A percentile compares a stretch with the other conserved stretches of the same genome.
phyloP scores from a whole-genome alignment of 2,797 vertebrate species.

The Thaleichthys pacificus region DNA sequence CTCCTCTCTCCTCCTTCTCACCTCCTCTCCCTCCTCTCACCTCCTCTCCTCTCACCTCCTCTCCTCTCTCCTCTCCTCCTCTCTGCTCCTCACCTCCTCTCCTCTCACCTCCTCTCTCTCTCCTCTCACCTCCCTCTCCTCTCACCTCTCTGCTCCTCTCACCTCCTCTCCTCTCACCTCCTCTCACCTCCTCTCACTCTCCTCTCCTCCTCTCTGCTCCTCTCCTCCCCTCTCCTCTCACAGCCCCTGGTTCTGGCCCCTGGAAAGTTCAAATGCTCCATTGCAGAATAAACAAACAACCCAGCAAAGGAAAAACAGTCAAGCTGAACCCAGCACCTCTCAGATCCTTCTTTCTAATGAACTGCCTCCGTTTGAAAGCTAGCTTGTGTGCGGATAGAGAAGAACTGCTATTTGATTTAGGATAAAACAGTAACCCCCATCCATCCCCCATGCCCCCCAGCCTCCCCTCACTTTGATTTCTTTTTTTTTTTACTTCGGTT shows the following conservation, averaged over 20 bases:
- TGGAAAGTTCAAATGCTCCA: slow-evolving; percentile 61
- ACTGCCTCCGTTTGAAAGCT: slow-evolving; percentile 34
- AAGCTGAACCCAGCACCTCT: slow-evolving; percentile 37
- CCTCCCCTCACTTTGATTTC: too few species aligned
- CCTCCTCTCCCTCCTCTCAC: too few species aligned
- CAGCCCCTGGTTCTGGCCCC: slow-evolving; percentile 17
- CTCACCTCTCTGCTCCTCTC: not conserved
- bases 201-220: not conserved
- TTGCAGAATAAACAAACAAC: slow-evolving; percentile 65
- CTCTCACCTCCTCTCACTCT: too few species aligned
- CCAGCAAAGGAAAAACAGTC: slow-evolving; percentile 43
- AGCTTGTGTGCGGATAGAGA: slow-evolving; percentile 47
- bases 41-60: too few species aligned
- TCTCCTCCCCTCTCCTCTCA: slow-evolving; percentile 32
- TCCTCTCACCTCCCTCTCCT: not conserved
- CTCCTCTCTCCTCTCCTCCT: slow-evolving; percentile 10
- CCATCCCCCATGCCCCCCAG: too few species aligned
- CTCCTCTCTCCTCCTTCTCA: too few species aligned
- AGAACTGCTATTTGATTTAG: slow-evolving; percentile 33
- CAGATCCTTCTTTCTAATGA: slow-evolving; percentile 47
- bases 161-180: too few species aligned
- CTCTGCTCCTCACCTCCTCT: not conserved
- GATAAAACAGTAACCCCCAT: slow-evolving; percentile 23
- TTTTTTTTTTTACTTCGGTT: too few species aligned
- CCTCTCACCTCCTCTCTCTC: too few species aligned